phyloP scores from a whole-genome alignment of 1,140 invertebrate species.

The Pogonomyrmex californicus region DNA sequence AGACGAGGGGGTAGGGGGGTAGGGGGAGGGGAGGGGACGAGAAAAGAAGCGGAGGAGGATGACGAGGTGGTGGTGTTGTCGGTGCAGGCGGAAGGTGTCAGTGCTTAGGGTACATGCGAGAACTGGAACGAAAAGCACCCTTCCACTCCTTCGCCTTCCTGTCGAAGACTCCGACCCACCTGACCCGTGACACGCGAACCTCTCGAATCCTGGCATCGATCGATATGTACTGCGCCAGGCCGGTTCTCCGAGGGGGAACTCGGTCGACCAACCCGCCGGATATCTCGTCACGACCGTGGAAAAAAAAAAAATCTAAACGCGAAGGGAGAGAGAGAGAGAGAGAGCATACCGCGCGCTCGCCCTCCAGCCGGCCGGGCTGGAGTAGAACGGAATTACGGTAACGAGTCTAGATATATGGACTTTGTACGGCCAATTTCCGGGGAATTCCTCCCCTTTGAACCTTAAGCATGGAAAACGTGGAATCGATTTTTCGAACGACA shows the following conservation, averaged over 20 bases:
- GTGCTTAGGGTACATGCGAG: constrained; percentile 52
- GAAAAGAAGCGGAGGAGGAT: neutral
- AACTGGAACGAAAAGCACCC: constrained; percentile 52
- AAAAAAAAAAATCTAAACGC: constrained; percentile 48
- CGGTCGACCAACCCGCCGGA: constrained; percentile 41
- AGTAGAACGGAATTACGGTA: constrained; percentile 35
- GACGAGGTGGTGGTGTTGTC: neutral
- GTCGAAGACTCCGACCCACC: constrained; percentile 63
- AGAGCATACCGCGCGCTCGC: constrained; percentile 1
- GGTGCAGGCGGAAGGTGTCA: constrained; percentile 51
- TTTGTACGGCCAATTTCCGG: constrained; percentile 51
- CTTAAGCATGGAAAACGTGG: constrained; percentile 23
- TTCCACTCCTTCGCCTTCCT: constrained; percentile 55
- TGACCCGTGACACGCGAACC: constrained; percentile 69
- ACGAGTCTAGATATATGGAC: constrained; percentile 46
- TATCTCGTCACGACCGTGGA: constrained; percentile 55
- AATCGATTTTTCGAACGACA: constrained; percentile 36
- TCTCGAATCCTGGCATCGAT: constrained; percentile 62
- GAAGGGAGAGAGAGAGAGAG: neutral
- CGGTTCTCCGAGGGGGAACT: constrained; percentile 25
- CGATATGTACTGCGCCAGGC: constrained; percentile 59
- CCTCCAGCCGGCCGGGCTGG: neutral
- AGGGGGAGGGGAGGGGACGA: too few species aligned
- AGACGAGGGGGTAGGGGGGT: too few species aligned
- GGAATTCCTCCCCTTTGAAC: constrained; percentile 38